phyloP scores from a whole-genome alignment of 1,140 invertebrate species.

The Pissodes strobi region DNA sequence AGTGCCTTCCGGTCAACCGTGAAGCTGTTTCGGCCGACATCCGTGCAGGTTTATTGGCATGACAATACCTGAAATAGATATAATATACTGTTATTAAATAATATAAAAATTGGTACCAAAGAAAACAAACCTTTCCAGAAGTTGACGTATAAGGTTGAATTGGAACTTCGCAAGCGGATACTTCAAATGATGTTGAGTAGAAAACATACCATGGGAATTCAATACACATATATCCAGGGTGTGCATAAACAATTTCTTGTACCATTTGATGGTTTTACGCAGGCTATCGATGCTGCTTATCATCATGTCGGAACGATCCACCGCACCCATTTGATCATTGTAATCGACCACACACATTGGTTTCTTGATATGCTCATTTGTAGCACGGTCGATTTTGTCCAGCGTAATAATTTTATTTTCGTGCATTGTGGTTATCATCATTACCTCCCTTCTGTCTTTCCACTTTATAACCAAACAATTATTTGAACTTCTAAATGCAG shows the following conservation, averaged over 20 bases:
- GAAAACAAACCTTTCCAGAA: too few species aligned
- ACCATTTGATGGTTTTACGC: constrained; percentile 48
- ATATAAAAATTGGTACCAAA: too few species aligned
- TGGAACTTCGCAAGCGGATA: constrained; percentile 17
- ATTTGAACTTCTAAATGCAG: constrained; percentile 27
- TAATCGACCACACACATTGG: constrained; percentile 45
- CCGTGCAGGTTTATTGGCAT: too few species aligned
- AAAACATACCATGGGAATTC: constrained; percentile 43
- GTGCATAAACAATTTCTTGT: constrained; percentile 50
- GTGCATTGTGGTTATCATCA: constrained; percentile 48
- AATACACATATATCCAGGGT: constrained; percentile 42
- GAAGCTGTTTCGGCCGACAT: too few species aligned
- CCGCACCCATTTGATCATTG: constrained; percentile 49
- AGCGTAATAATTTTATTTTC: constrained; percentile 27
- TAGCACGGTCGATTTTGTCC: constrained; percentile 34
- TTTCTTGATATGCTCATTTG: constrained; percentile 41
- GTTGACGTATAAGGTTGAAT: constrained; percentile 23
- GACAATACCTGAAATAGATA: too few species aligned
- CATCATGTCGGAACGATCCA: constrained; percentile 51
- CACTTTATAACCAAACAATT: constrained; percentile 48
- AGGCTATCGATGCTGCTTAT: constrained; percentile 39
- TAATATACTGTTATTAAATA: too few species aligned
- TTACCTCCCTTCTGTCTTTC: constrained; percentile 46
- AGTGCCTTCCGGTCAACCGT: too few species aligned
- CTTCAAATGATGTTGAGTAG: neutral